Conservation (phyloP, 2,113 vertebrate genomes). For the Pterocles gutturalis region DNA sequence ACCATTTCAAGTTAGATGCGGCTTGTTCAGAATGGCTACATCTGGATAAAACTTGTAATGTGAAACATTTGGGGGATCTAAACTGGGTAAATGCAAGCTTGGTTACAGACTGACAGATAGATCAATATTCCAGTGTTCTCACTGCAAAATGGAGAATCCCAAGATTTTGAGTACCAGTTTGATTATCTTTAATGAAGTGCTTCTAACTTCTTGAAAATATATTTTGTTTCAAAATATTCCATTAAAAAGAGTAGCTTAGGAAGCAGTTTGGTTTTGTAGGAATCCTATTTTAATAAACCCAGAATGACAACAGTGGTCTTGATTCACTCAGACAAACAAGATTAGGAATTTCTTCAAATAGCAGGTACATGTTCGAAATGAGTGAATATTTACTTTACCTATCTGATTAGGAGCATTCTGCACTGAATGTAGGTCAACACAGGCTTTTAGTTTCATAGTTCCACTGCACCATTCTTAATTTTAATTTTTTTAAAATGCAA, state of each 20-base stretch:
- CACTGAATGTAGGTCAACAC: not conserved
- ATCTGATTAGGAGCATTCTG: not conserved
- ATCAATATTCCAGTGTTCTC: not conserved
- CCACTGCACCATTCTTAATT: not conserved
- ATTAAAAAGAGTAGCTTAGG: not conserved
- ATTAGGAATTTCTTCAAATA: not conserved
- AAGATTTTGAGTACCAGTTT: not conserved
- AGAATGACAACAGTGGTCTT: not conserved
- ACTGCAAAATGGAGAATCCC: not conserved
- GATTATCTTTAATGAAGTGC: not conserved
- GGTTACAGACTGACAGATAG: not conserved
- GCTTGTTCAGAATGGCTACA: not conserved
- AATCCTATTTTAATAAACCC: not conserved
- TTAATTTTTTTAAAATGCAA: not conserved
- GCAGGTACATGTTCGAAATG: not conserved
- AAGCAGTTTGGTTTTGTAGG: not conserved
- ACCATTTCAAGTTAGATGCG: not conserved
- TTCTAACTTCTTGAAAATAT: not conserved
- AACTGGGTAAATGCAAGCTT: not conserved
- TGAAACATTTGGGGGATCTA: not conserved
- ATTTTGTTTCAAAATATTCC: not conserved
- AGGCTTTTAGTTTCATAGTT: not conserved
- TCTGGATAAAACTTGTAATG: not conserved
- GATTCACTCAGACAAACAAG: not conserved
- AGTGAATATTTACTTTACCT: not conserved